A percentile compares a stretch with the other conserved stretches of the same genome.
phyloP scores from a whole-genome alignment of 2,113 vertebrate species.

The Eolophus roseicapilla region DNA sequence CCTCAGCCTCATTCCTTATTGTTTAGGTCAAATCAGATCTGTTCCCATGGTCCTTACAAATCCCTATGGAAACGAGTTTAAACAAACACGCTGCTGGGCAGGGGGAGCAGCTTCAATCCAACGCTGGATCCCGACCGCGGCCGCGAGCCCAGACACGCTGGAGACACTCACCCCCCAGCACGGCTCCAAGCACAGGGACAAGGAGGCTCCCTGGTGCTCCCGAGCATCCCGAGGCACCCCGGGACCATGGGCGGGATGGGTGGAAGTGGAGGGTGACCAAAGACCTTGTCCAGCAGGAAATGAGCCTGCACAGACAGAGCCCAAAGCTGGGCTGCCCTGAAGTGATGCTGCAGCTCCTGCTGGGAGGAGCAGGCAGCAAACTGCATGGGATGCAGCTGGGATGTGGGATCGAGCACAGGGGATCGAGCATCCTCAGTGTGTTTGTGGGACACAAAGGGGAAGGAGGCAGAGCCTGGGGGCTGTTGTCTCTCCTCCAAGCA shows the following conservation, averaged over 20 bases:
- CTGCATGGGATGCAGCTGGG: background rate
- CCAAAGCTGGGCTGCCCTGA: accelerated
- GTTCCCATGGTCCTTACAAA: background rate
- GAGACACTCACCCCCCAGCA: background rate
- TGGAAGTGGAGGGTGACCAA: background rate
- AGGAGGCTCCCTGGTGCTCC: background rate
- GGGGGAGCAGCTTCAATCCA: background rate
- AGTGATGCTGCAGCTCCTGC: background rate
- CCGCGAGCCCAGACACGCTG: accelerated
- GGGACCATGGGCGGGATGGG: accelerated
- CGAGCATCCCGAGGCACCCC: accelerated
- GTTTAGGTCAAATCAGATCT: background rate
- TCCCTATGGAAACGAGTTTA: background rate
- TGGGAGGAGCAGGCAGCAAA: background rate
- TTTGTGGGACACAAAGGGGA: background rate
- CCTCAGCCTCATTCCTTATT: background rate
- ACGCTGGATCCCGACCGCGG: accelerated
- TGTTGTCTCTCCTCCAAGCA: background rate
- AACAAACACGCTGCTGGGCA: background rate
- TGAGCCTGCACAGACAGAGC: background rate
- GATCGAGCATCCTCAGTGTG: background rate
- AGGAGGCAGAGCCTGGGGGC: background rate
- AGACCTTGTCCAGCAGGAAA: background rate
- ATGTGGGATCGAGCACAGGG: background rate
- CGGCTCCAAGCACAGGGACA: background rate